Evolutionary conservation across 1,140 invertebrate genomes (phyloP).

Genomic region (Drosophila virilis): DNA sequence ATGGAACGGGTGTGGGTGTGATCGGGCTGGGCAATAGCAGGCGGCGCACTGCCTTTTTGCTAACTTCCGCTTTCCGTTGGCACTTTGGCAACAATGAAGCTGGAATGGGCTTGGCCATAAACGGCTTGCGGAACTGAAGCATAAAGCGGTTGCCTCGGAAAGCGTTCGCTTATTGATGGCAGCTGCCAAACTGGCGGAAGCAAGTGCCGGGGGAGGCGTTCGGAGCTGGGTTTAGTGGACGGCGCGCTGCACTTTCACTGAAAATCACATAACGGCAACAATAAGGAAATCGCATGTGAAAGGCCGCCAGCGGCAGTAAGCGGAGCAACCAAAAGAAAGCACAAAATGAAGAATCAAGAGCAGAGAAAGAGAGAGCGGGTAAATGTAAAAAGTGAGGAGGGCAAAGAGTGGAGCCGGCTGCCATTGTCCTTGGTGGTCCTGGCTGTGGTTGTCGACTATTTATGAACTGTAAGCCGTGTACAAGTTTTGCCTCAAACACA

Average conservation of each 20-base stretch:
- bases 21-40: neutral
- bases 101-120: slow-evolving; percentile 36
- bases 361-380: neutral
- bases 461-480: slow-evolving; percentile 64
- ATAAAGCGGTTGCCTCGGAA: slow-evolving; percentile 47
- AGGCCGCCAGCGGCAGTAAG: slow-evolving; percentile 33
- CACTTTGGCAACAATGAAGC: slow-evolving; percentile 52
- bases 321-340: slow-evolving; percentile 11
- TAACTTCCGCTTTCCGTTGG: slow-evolving; percentile 55
- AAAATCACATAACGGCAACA: slow-evolving; percentile 71
- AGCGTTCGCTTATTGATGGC: slow-evolving; percentile 49
- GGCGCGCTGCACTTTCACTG: slow-evolving; percentile 42
- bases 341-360: slow-evolving; percentile 1
- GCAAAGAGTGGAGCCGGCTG: neutral
- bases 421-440: slow-evolving; percentile 4
- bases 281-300: slow-evolving; percentile 79
- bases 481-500: slow-evolving; percentile 28
- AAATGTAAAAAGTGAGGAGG: neutral
- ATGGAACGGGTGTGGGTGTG: neutral
- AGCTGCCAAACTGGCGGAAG: slow-evolving; percentile 45
- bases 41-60: neutral
- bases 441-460: slow-evolving; percentile 56
- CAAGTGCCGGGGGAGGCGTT: neutral
- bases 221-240: neutral
- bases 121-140: slow-evolving; percentile 34